Conservation (phyloP, 1,140 invertebrate genomes). For the Sinella curviseta region DNA sequence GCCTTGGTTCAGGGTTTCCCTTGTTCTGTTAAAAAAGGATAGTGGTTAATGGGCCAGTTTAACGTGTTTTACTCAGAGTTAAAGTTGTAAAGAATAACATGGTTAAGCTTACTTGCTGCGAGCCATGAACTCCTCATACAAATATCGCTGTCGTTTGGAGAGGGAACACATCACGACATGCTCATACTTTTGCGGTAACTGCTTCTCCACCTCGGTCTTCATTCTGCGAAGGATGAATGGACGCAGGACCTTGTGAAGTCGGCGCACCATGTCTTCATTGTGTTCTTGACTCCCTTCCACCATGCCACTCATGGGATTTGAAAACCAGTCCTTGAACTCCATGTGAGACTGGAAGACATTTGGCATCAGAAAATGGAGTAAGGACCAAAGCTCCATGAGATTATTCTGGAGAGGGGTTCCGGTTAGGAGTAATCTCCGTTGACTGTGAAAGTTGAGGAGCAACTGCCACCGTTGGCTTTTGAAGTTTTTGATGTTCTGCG, state of each 20-base stretch:
- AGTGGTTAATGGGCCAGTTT: too few relatives aligned
- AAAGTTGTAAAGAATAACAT: conserved; percentile 6
- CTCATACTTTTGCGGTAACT: conserved; percentile 98
- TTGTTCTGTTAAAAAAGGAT: conserved; percentile 69
- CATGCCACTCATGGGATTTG: conserved; percentile 96
- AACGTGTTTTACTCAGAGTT: not conserved
- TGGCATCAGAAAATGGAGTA: conserved; percentile 99
- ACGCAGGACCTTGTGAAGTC: conserved; percentile 95
- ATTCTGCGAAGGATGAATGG: conserved; percentile 94
- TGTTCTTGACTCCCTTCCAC: conserved; percentile 95
- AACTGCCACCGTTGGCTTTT: conserved; percentile 99
- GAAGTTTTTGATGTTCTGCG: conserved; percentile 99
- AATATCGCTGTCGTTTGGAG: conserved; percentile 92
- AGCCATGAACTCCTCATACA: conserved; percentile 99
- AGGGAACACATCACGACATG: conserved; percentile 94
- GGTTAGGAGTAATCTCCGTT: conserved; percentile 88
- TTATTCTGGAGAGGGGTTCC: conserved; percentile 99
- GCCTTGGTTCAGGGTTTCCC: conserved; percentile 90
- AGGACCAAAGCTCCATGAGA: conserved; percentile 98
- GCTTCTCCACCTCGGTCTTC: conserved; percentile 98
- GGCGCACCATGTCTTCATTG: conserved; percentile 89
- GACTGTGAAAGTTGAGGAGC: conserved; percentile 93
- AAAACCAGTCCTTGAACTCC: conserved; percentile 99
- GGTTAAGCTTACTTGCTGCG: conserved; percentile 88
- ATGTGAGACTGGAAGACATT: conserved; percentile 97